These are phyloP conservation scores for Drosophila glabriapex DNA, from an alignment of 2,888 invertebrate species.

Conservation along the genomic window DNA sequence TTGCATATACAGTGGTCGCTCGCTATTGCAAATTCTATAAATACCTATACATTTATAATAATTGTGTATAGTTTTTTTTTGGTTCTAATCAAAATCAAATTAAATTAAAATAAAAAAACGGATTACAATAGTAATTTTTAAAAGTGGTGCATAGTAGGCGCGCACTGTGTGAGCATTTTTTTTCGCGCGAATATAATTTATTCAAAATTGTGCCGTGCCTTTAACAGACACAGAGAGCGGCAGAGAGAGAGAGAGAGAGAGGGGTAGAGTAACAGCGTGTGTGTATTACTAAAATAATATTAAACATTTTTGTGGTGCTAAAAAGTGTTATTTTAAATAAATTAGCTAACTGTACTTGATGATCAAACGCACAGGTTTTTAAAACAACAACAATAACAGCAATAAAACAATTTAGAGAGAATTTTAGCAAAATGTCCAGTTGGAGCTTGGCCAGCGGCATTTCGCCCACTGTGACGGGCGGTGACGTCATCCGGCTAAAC, in stretches of 20 bases:
- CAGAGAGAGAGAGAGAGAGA: neutral
- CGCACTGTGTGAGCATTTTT: conserved; percentile 4
- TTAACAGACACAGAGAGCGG: conserved; percentile 2
- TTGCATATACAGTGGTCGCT: conserved; percentile 13
- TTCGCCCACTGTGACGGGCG: conserved; percentile 61
- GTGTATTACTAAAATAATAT: conserved; percentile 21
- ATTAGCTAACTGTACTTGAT: conserved; percentile 35
- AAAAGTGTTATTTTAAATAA: conserved; percentile 21
- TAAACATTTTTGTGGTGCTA: conserved; percentile 21
- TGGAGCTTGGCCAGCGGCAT: conserved; percentile 73
- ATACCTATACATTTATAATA: neutral
- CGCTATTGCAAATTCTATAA: neutral
- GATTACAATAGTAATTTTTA: neutral
- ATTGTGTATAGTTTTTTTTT: neutral
- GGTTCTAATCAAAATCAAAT: neutral
- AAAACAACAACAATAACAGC: conserved; percentile 7
- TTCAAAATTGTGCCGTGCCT: conserved; percentile 46
- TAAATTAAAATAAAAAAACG: neutral
- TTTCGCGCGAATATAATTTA: conserved; percentile 31
- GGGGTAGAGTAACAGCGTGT: neutral
- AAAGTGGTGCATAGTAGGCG: neutral
- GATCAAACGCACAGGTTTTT: conserved; percentile 7
- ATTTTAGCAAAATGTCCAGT: conserved; percentile 60
- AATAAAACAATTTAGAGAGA: conserved; percentile 3
- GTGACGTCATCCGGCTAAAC: conserved; percentile 62